Evolutionary conservation across 1,140 invertebrate genomes (phyloP), one percentile per base, ranked within the genome.

Genomic region (Cyclina sinensis): DNA sequence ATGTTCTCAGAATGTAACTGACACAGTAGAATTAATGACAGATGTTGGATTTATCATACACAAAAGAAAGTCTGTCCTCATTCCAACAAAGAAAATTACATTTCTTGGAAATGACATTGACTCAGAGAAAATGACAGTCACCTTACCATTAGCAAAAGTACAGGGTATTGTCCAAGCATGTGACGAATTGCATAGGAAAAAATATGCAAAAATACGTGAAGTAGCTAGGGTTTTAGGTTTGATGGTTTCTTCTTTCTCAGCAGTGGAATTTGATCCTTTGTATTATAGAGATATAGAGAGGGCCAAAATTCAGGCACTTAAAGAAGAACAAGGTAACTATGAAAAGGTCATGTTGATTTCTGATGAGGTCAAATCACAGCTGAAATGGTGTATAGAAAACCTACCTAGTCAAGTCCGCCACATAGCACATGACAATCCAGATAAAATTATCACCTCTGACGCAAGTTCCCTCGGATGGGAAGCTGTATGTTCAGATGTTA

Each of bases 31-130:
- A 65, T 59, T 79, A 21, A 76, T 83, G 7, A 35, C 21, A 21
- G 32, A 68, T 12, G 27, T 84, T 21, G 91, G 90, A 18, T 91
- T 89, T 65, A 74, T 89, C n/a, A 84, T 89, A 37, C 79, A 91
- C 32, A 1, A 73, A 30, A 35, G 18, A 43, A 82, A 82, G 43
- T 65, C 39, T 46, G 43, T 68, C 0, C 16, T 65, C 18, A 46
- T 82, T n/a, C 80, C 80, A 24, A 43, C 35, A 16, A 30, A 62
- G 21, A 62, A 30, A 35, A 82, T 65, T 24, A 39, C 32, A 39
- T 82, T 39, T 65, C 30, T 82, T 27, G 80, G 80, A n/a, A 65
- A 65, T 43, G 30, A 59, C 24, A 48, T 83, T 24, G 46, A 86
- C 73, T 84, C 54, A 35, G 73, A 32, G n/a, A n/a, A 68, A 32